phyloP scores from a whole-genome alignment of 2,797 vertebrate species.

The Tympanoctomys barrerae region DNA sequence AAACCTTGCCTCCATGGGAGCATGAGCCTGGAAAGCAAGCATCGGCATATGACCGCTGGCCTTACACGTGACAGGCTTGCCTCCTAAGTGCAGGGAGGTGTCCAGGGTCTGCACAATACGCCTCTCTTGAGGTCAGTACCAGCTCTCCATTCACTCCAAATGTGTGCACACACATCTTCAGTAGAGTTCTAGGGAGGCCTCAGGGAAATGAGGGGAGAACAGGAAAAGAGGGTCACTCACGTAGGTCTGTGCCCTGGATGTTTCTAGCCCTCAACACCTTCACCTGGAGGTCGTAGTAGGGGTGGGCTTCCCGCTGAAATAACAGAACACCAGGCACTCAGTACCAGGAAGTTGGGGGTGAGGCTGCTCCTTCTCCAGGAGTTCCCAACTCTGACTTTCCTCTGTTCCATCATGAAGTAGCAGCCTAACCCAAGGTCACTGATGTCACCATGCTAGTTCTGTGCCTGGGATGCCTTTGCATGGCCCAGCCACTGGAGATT shows the following conservation, averaged over 20 bases:
- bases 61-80: background rate
- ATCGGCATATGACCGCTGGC: background rate
- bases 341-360: background rate
- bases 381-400: background rate
- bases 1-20: too few species aligned
- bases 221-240: constrained; percentile 84
- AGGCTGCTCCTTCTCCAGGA: background rate
- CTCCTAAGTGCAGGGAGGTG: background rate
- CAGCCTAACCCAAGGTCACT: background rate
- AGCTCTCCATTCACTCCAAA: background rate
- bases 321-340: constrained; percentile 62
- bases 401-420: background rate
- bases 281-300: constrained; percentile 89
- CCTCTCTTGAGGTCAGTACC: background rate
- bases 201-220: background rate
- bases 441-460: background rate
- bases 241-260: constrained; percentile 86
- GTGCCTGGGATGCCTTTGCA: background rate
- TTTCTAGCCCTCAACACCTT: constrained; percentile 89
- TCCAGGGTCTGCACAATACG: accelerated
- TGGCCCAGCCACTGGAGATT: background rate
- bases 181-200: background rate
- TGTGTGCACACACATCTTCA: background rate
- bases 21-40: background rate
- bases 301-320: constrained; percentile 89